phyloP scores from a whole-genome alignment of 2,888 invertebrate genomes.

The Thereva unica region DNA sequence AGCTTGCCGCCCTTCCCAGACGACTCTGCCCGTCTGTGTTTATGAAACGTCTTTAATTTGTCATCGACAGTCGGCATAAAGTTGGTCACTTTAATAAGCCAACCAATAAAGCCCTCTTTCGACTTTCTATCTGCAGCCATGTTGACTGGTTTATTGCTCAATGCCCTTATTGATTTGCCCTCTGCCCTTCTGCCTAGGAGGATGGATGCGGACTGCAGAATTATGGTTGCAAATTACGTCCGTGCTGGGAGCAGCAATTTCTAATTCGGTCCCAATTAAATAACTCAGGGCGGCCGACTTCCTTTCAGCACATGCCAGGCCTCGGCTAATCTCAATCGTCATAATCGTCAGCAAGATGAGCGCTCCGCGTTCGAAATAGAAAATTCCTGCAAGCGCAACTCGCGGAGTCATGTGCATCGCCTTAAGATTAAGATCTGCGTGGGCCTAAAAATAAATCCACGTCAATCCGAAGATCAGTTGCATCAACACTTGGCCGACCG shows the following conservation, averaged over 20 bases:
- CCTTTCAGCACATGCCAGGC: slow-evolving; percentile 12
- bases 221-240: background rate
- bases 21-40: slow-evolving; percentile 6
- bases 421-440: slow-evolving; percentile 17
- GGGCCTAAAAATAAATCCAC: slow-evolving; percentile 20
- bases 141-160: too few relatives aligned
- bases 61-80: background rate
- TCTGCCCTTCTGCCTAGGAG: background rate
- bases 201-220: background rate
- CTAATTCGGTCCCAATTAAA: slow-evolving; percentile 13
- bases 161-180: too few relatives aligned
- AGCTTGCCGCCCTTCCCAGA: slow-evolving; percentile 11
- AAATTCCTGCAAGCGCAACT: slow-evolving; percentile 7
- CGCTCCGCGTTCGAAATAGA: slow-evolving; percentile 7
- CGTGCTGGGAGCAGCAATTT: background rate
- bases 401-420: slow-evolving; percentile 7
- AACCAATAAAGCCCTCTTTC: background rate
- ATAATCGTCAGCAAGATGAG: slow-evolving; percentile 23
- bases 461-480: background rate
- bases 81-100: slow-evolving; percentile 12
- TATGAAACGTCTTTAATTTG: slow-evolving; percentile 26
- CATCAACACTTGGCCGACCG: slow-evolving; percentile 13
- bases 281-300: slow-evolving; percentile 6
- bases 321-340: slow-evolving; percentile 7
- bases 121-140: background rate